Conservation (phyloP, 1,140 invertebrate genomes). For the Brachionus koreanus region DNA sequence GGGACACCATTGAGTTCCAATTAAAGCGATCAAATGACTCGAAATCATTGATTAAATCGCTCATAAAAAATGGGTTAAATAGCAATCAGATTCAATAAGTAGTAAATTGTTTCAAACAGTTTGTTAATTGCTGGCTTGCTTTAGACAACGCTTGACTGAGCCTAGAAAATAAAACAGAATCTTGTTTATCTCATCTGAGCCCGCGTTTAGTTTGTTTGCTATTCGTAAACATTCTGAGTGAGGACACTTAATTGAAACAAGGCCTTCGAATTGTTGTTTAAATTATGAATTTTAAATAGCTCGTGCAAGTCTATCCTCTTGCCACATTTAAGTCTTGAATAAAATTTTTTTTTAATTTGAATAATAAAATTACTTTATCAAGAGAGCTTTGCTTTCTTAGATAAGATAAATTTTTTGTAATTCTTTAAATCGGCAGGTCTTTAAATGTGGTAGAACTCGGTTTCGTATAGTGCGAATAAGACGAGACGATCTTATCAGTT, state of each 20-base stretch:
- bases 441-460: neutral
- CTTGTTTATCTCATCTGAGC: neutral
- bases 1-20: neutral
- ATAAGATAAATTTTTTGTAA: conserved; percentile 20
- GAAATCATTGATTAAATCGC: neutral
- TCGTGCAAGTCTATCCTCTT: neutral
- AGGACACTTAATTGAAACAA: conserved; percentile 21
- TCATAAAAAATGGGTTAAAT: conserved; percentile 1
- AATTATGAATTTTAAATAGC: conserved; percentile 25
- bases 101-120: neutral
- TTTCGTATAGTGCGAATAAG: neutral
- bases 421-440: neutral
- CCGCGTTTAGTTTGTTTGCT: no score
- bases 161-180: neutral
- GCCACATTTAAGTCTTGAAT: conserved; percentile 29
- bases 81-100: neutral
- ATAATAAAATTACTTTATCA: conserved; percentile 24
- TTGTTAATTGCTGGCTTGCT: neutral
- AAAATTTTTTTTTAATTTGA: conserved; percentile 1
- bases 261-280: neutral
- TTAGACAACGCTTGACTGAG: neutral
- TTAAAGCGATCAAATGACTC: neutral
- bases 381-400: neutral
- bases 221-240: neutral
- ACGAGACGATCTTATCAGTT: neutral